Base-by-base conservation (phyloP, 2,888 invertebrate species). In the Hydrotaea diabolus region DNA sequence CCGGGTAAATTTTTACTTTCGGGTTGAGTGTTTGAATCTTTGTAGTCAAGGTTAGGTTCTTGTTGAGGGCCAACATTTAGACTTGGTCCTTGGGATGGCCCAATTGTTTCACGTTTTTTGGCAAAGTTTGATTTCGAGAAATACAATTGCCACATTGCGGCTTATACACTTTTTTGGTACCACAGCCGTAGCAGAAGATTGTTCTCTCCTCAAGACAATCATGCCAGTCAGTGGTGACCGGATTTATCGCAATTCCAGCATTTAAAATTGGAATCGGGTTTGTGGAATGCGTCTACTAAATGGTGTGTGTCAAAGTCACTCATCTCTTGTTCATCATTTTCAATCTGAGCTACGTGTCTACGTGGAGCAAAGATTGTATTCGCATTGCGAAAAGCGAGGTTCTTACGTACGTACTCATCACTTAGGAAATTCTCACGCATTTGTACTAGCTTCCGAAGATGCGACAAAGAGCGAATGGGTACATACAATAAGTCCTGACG, bases 171-270 rank as follows among this genome's bases (percentile, higher is more conserved):
- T 66, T 66, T 66, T 49, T 53, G 2, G 53, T 31, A 9, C 78
- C 78, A 64, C 82, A 83, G 17, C 83, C 80, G n/a, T 80, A 84
- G 21, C 83, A 83, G 19, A 80, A 83, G 26, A 77, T 55, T 17
- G 5, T 62, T 15, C 77, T 46, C 0, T 83, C 75, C 2, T 72
- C 3, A 0, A 72, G 19, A 19, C 83, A 83, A 31, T 62, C 77
- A 2, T 80, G n/a, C n/a, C n/a, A n/a, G 53, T 73, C 72, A 75
- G 11, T 57, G 46, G 57, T 79, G 79, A 8, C 79, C 79, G 8
- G 13, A 2, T 19, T 46, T 49, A 21, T 83, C 64, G 11, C 82
- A 83, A 31, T 79, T 83, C 79, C 82, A 80, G 43, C 83, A 80
- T 31, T 59, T 26, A n/a, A n/a, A n/a, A n/a, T n/a, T n/a, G n/a